Conservation (phyloP, 2,113 vertebrate genomes). For the Apteryx owenii region DNA sequence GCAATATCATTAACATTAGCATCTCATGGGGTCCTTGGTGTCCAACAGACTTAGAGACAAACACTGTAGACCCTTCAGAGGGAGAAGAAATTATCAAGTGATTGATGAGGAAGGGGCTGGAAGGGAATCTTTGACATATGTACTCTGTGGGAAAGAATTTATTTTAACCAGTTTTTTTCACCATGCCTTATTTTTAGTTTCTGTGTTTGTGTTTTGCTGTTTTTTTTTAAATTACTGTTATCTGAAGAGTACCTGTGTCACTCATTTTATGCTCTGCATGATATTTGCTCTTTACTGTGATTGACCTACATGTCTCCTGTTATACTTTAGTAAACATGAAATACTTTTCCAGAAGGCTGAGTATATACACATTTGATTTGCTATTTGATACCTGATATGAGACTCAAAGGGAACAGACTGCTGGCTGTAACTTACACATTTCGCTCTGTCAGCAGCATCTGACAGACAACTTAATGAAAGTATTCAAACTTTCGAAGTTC, state of each 20-base stretch:
- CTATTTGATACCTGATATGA: neutral
- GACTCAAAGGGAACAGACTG: neutral
- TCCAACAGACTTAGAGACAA: neutral
- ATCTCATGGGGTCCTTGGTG: neutral
- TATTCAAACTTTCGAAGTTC: neutral
- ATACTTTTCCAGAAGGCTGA: neutral
- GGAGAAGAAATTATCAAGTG: neutral
- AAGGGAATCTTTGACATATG: fast-evolving
- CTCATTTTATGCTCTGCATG: neutral
- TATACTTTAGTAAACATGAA: neutral
- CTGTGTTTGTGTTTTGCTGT: neutral
- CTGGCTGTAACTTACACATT: neutral
- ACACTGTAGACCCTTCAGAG: neutral
- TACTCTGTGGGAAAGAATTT: neutral
- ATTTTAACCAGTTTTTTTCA: neutral
- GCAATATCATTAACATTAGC: neutral
- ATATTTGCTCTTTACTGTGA: neutral
- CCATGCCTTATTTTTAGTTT: neutral
- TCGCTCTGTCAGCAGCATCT: neutral
- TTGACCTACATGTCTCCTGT: neutral
- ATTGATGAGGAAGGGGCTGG: neutral
- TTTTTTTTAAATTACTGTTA: neutral
- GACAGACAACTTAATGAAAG: neutral
- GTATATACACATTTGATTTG: neutral
- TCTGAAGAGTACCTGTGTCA: neutral